These are phyloP conservation scores for Penaeus indicus DNA, from an alignment of 1,140 invertebrate genomes.

Conservation along the genomic window DNA sequence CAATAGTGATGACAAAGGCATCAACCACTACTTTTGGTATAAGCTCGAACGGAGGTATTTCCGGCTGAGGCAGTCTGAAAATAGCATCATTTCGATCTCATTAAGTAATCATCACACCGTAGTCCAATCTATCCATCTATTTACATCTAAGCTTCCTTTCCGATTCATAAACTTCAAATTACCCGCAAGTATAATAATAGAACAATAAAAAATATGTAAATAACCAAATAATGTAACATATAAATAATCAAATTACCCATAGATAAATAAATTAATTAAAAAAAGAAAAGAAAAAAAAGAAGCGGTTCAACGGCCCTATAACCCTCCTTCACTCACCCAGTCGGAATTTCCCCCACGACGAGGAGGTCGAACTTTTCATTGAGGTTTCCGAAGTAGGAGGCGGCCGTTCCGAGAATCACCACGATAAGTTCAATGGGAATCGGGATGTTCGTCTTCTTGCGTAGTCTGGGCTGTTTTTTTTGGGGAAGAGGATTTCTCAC, in stretches of 20 bases:
- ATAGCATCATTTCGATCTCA: background rate
- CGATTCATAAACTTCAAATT: too few relatives aligned
- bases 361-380: slow-evolving; percentile 75
- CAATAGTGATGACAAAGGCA: slow-evolving; percentile 84
- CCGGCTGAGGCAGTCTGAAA: slow-evolving; percentile 44
- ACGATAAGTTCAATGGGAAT: slow-evolving; percentile 89
- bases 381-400: slow-evolving; percentile 77
- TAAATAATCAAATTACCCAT: too few relatives aligned
- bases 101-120: background rate
- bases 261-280: too few relatives aligned
- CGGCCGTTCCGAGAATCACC: slow-evolving; percentile 82
- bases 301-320: background rate
- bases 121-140: too few relatives aligned
- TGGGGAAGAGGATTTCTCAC: background rate
- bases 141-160: too few relatives aligned
- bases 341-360: slow-evolving; percentile 84
- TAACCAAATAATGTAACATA: too few relatives aligned
- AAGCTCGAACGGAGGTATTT: slow-evolving; percentile 27
- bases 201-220: too few relatives aligned
- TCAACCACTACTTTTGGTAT: slow-evolving; percentile 76
- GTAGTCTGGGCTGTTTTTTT: slow-evolving; percentile 66
- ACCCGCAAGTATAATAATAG: too few relatives aligned
- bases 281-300: background rate
- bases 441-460: slow-evolving; percentile 80
- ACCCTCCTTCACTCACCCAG: slow-evolving; percentile 75